Evolutionary conservation across 1,140 invertebrate genomes (phyloP).

Genomic region (Anastrepha obliqua): DNA sequence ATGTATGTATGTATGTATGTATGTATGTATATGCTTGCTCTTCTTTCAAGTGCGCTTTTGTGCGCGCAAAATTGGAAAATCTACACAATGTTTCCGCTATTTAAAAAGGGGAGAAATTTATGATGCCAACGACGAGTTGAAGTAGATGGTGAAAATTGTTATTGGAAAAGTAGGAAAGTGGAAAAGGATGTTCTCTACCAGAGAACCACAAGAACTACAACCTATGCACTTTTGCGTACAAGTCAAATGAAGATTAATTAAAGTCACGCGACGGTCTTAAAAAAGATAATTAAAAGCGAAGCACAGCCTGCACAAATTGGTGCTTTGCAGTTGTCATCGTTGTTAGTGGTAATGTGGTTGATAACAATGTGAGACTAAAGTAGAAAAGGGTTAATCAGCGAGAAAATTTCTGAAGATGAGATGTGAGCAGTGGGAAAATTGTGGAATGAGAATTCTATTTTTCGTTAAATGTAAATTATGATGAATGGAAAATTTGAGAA

Average conservation of each 20-base stretch:
- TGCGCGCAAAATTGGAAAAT: conserved; percentile 48
- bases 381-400: conserved; percentile 48
- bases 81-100: neutral
- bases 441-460: neutral
- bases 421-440: neutral
- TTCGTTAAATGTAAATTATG: too few relatives aligned
- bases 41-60: conserved; percentile 39
- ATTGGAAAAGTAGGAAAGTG: conserved; percentile 42
- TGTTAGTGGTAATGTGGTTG: conserved; percentile 43
- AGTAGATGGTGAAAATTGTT: conserved; percentile 15
- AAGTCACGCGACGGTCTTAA: conserved; percentile 34
- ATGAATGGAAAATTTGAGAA: too few relatives aligned
- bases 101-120: conserved; percentile 36
- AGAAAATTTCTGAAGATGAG: neutral
- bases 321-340: neutral
- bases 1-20: conserved; percentile 24
- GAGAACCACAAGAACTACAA: neutral
- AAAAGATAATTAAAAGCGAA: conserved; percentile 36
- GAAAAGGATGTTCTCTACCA: conserved; percentile 2
- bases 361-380: conserved; percentile 1
- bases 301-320: conserved; percentile 19
- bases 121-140: neutral
- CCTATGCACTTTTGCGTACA: neutral
- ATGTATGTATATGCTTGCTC: neutral
- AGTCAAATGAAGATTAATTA: conserved; percentile 52